Percentiles rank a stretch among this genome's conserved stretches.
Conservation (phyloP, 2,888 invertebrate species). For the Stenolophus ochropezus region DNA sequence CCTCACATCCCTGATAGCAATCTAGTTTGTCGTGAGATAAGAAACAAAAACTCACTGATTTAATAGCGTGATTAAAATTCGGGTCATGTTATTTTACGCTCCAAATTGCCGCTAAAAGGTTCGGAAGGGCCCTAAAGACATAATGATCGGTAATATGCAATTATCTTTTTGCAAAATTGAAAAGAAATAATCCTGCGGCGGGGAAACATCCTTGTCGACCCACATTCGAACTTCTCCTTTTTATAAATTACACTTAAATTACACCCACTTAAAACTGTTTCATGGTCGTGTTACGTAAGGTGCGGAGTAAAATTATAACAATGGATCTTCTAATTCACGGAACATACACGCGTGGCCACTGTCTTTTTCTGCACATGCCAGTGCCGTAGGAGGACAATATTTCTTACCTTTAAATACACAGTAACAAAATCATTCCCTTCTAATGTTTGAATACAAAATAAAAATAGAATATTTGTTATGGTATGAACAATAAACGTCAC, state of each 20-base stretch:
- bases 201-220: constrained; percentile 47
- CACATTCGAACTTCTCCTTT: constrained; percentile 48
- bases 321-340: constrained; percentile 56
- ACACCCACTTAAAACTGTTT: constrained; percentile 58
- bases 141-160: constrained; percentile 29
- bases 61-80: constrained; percentile 31
- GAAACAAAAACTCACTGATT: constrained; percentile 21
- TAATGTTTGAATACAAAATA: too few species aligned
- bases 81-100: constrained; percentile 36
- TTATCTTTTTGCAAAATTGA: constrained; percentile 35
- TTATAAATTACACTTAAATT: constrained; percentile 52
- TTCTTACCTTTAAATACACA: not conserved
- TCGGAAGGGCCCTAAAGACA: constrained; percentile 21
- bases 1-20: constrained; percentile 15
- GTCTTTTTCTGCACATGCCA: constrained; percentile 1
- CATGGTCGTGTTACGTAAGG: constrained; percentile 58
- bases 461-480: too few species aligned
- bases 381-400: not conserved
- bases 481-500: too few species aligned
- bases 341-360: constrained; percentile 43
- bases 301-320: constrained; percentile 54
- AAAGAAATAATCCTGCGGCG: constrained; percentile 25
- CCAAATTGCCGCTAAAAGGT: constrained; percentile 34
- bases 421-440: too few species aligned
- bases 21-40: constrained; percentile 23